Conservation (phyloP, 2,888 invertebrate species). For the Pecten maximus region DNA sequence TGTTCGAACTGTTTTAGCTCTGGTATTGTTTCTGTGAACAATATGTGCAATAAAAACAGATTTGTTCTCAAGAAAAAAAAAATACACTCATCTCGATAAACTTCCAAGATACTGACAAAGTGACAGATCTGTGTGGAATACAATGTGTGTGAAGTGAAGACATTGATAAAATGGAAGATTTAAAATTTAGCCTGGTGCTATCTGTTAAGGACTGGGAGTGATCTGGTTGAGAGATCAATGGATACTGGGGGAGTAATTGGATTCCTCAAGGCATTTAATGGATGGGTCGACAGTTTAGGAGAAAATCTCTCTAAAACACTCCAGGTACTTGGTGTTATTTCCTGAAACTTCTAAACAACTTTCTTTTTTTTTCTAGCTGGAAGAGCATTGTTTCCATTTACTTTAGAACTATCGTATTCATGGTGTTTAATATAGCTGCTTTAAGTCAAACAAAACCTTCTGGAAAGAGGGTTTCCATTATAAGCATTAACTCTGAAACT, state of each 20-base stretch:
- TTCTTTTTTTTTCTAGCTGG: too few species aligned
- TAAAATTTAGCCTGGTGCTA: neutral
- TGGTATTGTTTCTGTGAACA: neutral
- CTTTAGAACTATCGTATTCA: too few species aligned
- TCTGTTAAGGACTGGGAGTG: neutral
- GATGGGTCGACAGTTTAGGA: neutral
- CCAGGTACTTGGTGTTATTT: neutral
- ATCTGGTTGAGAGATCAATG: neutral
- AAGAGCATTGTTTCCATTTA: neutral
- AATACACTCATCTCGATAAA: neutral
- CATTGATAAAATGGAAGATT: slow-evolving; percentile 18
- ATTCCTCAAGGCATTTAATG: neutral
- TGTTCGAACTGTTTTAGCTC: too few species aligned
- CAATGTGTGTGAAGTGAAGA: neutral
- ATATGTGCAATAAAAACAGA: neutral
- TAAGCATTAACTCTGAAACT: too few species aligned
- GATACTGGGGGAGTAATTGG: neutral
- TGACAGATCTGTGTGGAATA: neutral
- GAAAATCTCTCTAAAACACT: neutral
- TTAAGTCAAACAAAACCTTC: too few species aligned
- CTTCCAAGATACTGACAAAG: neutral
- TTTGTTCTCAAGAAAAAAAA: neutral
- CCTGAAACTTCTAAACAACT: neutral
- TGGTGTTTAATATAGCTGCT: too few species aligned
- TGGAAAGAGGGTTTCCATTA: too few species aligned